phyloP scores from a whole-genome alignment of 1,140 invertebrate species.

The Anoplolepis gracilipes region DNA sequence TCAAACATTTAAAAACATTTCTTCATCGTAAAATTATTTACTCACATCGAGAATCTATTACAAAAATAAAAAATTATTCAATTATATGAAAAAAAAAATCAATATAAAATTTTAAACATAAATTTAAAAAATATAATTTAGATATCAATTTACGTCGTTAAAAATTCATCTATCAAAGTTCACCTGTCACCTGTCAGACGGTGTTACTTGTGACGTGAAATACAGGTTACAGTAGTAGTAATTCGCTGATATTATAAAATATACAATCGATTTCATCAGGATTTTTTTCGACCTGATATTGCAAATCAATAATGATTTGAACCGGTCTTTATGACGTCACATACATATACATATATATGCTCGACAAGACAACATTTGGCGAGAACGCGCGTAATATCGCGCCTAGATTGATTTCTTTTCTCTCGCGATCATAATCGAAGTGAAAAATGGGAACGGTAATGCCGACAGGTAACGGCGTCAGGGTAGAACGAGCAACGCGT shows the following conservation, averaged over 20 bases:
- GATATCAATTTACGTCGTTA: background rate
- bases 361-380: background rate
- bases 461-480: constrained; percentile 59
- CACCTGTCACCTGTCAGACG: background rate
- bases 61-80: no score
- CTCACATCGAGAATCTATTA: no score
- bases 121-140: no score
- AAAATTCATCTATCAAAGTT: background rate
- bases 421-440: background rate
- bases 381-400: background rate
- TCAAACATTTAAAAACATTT: background rate
- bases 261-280: background rate
- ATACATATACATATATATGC: background rate
- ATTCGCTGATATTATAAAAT: background rate
- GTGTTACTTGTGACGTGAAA: background rate
- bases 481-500: constrained; percentile 58
- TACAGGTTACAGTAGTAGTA: constrained; percentile 15
- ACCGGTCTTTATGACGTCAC: background rate
- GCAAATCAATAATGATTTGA: constrained; percentile 1
- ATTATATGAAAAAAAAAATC: no score
- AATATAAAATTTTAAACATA: no score
- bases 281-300: background rate
- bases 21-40: background rate
- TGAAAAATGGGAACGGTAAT: constrained; percentile 66
- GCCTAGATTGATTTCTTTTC: constrained; percentile 20